These are phyloP conservation scores for Rhynchonycteris naso DNA, from an alignment of 2,797 vertebrate species.

Conservation along the genomic window DNA sequence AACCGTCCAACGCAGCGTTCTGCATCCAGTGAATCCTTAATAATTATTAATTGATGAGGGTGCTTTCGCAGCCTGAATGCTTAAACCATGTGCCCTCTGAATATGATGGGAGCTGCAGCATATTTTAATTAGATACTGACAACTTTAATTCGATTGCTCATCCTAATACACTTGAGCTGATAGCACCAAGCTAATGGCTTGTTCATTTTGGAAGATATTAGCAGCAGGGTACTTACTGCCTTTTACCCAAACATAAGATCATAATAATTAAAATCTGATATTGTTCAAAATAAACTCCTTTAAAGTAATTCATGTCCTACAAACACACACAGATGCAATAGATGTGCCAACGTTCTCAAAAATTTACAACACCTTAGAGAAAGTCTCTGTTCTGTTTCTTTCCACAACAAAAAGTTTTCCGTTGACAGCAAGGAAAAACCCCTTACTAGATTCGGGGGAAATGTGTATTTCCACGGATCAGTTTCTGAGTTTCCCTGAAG, in stretches of 20 bases:
- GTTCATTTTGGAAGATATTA: slow-evolving; percentile 69
- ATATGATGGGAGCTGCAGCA: slow-evolving; percentile 38
- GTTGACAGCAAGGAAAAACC: slow-evolving; percentile 60
- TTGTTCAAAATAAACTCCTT: slow-evolving; percentile 71
- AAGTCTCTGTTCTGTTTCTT: slow-evolving; percentile 61
- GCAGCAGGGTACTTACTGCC: slow-evolving; percentile 58
- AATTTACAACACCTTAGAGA: slow-evolving; percentile 69
- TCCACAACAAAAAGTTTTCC: slow-evolving; percentile 73
- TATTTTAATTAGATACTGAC: slow-evolving; percentile 81
- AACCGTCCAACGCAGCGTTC: not conserved
- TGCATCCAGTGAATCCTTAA: slow-evolving; percentile 34
- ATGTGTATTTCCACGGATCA: slow-evolving; percentile 73
- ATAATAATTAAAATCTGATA: slow-evolving; percentile 79
- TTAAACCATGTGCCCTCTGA: slow-evolving; percentile 60
- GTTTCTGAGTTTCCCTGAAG: slow-evolving; percentile 78
- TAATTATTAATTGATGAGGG: slow-evolving; percentile 75
- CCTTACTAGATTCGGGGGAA: slow-evolving; percentile 77
- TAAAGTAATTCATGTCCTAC: slow-evolving; percentile 66
- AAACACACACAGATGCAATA: slow-evolving; percentile 55
- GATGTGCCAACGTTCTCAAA: slow-evolving; percentile 8
- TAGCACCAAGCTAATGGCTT: slow-evolving; percentile 69
- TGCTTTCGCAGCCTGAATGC: slow-evolving; percentile 48
- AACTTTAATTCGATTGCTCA: slow-evolving; percentile 70
- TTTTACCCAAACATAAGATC: slow-evolving; percentile 72
- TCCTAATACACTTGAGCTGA: slow-evolving; percentile 62